Conservation (phyloP, 2,888 invertebrate species). For the Caenorhabditis panamensis region DNA sequence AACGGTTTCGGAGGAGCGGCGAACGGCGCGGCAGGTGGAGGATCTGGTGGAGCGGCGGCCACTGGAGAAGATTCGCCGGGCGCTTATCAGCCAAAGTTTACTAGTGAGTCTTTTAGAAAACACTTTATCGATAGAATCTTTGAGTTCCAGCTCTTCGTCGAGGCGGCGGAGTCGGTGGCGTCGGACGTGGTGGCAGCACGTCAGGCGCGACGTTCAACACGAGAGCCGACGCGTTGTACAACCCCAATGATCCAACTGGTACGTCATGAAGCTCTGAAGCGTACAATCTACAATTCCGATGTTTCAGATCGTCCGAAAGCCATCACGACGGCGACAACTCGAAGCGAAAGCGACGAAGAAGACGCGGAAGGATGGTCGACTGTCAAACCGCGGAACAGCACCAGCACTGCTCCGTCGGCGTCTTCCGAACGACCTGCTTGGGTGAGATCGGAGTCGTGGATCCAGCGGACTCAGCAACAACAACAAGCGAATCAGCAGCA, state of each 20-base stretch:
- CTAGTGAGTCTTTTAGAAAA: not conserved
- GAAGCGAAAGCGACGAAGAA: constrained; percentile 50
- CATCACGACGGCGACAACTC: constrained; percentile 15
- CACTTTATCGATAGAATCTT: not conserved
- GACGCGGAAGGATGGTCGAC: constrained; percentile 57
- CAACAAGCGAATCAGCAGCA: constrained; percentile 12
- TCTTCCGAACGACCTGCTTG: constrained; percentile 48
- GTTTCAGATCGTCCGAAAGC: constrained; percentile 55
- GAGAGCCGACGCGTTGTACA: constrained; percentile 74
- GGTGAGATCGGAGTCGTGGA: constrained; percentile 53
- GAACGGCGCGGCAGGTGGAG: constrained; percentile 12
- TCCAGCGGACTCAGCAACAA: constrained; percentile 24
- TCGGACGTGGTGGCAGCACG: constrained; percentile 69
- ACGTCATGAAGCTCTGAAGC: no score
- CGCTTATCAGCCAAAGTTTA: constrained; percentile 33
- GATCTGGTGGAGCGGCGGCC: not conserved
- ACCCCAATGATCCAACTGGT: constrained; percentile 61
- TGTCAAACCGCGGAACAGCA: constrained; percentile 31
- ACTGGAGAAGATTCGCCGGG: constrained; percentile 18
- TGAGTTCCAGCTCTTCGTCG: constrained; percentile 56
- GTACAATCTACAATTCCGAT: no score
- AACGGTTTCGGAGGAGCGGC: constrained; percentile 29
- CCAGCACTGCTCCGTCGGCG: constrained; percentile 10
- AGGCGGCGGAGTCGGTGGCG: constrained; percentile 62
- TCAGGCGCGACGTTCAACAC: constrained; percentile 66